Conservation (phyloP, 35 echinoderm and acorn worm species). For the Patiria miniata region DNA sequence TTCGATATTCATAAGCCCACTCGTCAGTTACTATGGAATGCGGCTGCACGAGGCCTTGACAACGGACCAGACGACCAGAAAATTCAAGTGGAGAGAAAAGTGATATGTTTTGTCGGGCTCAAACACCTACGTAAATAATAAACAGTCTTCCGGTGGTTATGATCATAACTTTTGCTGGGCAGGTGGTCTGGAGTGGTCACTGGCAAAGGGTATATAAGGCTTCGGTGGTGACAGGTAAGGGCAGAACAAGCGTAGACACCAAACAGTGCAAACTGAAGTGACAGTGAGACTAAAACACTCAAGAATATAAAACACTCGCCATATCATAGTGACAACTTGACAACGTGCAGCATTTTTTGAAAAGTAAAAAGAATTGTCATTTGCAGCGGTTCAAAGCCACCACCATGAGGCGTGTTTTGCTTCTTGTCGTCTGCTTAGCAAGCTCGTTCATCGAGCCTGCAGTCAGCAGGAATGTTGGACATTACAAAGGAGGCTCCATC, state of each 20-base stretch:
- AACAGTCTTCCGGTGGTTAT: constrained; percentile 1
- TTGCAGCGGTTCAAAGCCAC: background rate
- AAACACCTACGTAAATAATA: constrained; percentile 16
- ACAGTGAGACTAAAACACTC: background rate
- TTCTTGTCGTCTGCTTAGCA: background rate
- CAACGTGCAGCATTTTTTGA: background rate
- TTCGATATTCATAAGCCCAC: too few relatives aligned
- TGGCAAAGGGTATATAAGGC: background rate
- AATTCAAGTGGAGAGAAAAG: background rate
- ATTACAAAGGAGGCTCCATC: constrained; percentile 20
- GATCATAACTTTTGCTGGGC: background rate
- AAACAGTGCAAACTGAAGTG: background rate
- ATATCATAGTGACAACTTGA: background rate
- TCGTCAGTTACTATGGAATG: background rate
- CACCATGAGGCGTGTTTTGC: background rate
- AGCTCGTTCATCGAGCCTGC: background rate
- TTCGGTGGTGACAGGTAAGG: background rate
- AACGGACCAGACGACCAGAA: background rate
- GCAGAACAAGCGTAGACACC: background rate
- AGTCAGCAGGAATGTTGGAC: background rate
- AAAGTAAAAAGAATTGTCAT: background rate
- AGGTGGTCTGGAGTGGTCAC: background rate
- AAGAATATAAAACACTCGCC: background rate
- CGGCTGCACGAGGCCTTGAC: background rate
- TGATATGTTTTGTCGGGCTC: background rate